phyloP scores from a whole-genome alignment of 2,888 invertebrate genomes.

The Scaeva pyrastri region DNA sequence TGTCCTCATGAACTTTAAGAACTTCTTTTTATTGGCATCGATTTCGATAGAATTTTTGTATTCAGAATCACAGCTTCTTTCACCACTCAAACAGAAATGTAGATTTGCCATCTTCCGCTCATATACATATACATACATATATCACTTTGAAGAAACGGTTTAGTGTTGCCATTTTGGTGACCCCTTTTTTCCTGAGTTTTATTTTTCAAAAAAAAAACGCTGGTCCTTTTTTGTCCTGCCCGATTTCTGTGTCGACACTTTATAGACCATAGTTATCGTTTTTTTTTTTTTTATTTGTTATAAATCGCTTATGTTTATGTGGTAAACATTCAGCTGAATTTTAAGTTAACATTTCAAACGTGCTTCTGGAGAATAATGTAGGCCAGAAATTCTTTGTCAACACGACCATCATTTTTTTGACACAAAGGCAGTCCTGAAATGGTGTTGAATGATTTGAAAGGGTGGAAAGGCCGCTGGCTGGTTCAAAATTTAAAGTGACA shows the following conservation, averaged over 20 bases:
- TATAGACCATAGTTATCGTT: neutral
- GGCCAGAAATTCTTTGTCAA: constrained; percentile 13
- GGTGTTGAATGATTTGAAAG: neutral
- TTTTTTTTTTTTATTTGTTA: neutral
- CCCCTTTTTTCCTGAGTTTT: neutral
- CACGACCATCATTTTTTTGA: neutral
- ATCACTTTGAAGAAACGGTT: neutral
- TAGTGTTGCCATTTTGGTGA: neutral
- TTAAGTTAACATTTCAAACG: constrained; percentile 14
- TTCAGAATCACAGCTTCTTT: neutral
- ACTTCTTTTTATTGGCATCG: neutral
- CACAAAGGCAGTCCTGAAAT: neutral
- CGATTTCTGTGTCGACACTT: neutral
- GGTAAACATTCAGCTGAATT: neutral
- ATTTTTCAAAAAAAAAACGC: neutral
- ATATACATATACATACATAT: no score
- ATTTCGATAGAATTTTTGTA: neutral
- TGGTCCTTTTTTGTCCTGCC: neutral
- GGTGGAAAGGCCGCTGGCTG: neutral
- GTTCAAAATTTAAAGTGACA: neutral
- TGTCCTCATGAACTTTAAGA: neutral
- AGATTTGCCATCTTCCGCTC: neutral
- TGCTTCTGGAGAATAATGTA: constrained; percentile 17
- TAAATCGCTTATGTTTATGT: neutral
- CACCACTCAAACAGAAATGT: neutral